Percentiles rank a stretch among this genome's conserved stretches.
Conservation (phyloP, 1,140 invertebrate species). For the Diuraphis noxia region DNA sequence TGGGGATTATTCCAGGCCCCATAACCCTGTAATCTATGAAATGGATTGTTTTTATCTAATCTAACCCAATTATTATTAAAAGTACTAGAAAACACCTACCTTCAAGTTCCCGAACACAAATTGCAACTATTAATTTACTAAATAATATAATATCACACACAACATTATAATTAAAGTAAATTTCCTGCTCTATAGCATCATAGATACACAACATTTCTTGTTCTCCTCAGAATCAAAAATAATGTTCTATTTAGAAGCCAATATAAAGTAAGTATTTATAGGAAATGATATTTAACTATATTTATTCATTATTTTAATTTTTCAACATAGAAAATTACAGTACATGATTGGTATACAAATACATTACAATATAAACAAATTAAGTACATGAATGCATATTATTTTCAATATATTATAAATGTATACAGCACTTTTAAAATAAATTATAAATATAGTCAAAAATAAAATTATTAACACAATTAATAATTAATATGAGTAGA, state of each 20-base stretch:
- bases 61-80: no score
- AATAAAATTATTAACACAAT: constrained; percentile 6
- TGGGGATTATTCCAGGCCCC: no score
- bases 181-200: background rate
- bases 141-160: background rate
- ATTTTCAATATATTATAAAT: constrained; percentile 10
- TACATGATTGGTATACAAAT: background rate
- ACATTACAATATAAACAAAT: background rate
- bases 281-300: background rate
- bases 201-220: background rate
- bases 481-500: background rate
- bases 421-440: background rate
- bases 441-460: background rate
- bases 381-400: background rate
- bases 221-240: background rate
- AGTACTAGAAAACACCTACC: background rate
- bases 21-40: no score
- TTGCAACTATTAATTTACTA: background rate
- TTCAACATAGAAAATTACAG: background rate
- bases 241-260: background rate
- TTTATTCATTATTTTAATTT: constrained; percentile 12
- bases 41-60: no score
- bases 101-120: background rate
- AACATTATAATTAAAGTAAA: background rate
- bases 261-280: background rate